Evolutionary conservation across 2,888 invertebrate genomes (phyloP).

Genomic region (Tipula vernalis): DNA sequence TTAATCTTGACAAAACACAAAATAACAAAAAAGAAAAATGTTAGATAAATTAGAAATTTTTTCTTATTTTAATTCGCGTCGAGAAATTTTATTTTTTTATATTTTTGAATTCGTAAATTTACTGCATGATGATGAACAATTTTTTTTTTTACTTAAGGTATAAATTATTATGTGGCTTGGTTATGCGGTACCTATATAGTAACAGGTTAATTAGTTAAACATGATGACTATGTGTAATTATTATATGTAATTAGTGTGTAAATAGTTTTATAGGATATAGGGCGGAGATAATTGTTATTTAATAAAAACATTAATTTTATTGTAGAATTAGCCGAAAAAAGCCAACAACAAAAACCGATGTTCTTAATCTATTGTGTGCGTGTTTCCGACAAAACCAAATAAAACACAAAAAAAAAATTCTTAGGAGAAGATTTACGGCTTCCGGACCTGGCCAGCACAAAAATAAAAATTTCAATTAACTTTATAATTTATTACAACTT

Average conservation of each 20-base stretch:
- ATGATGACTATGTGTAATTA: neutral
- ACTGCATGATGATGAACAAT: neutral
- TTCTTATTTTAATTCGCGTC: neutral
- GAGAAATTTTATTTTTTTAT: neutral
- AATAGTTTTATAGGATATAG: neutral
- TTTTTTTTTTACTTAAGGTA: neutral
- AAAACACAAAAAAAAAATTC: neutral
- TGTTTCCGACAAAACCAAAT: neutral
- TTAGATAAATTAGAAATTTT: neutral
- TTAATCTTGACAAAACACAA: neutral
- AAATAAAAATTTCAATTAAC: neutral
- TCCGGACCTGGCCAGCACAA: neutral
- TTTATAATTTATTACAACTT: conserved; percentile 4
- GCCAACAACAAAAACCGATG: neutral
- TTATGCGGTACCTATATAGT: neutral
- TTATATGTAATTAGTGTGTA: neutral
- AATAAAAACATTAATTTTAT: neutral
- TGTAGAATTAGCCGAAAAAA: neutral
- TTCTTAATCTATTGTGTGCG: neutral
- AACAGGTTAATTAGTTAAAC: neutral
- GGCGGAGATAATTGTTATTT: neutral
- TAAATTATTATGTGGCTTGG: neutral
- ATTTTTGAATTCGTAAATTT: neutral
- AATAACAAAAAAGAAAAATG: neutral
- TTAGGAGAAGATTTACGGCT: neutral